Evolutionary conservation across 2,113 vertebrate genomes (phyloP).

Genomic region (Cyrtonyx montezumae): DNA sequence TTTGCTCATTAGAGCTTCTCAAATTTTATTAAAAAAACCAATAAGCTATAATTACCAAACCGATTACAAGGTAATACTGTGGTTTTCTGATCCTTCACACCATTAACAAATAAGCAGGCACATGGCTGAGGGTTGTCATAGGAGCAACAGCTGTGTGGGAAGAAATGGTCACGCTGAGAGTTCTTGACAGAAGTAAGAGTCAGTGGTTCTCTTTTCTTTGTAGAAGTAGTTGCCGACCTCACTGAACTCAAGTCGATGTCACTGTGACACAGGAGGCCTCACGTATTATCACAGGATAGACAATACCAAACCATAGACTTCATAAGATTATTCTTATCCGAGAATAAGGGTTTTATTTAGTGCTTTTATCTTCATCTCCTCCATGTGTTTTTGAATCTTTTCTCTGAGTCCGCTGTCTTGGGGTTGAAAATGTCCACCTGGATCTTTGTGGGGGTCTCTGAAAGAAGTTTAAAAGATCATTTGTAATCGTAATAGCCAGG

Average conservation of each 20-base stretch:
- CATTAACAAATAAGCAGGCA: not conserved
- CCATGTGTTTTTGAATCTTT: constrained; percentile 53
- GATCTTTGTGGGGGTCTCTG: constrained; percentile 53
- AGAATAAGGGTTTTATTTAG: constrained; percentile 60
- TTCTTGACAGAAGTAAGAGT: not conserved
- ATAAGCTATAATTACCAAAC: not conserved
- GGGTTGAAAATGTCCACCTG: constrained; percentile 13
- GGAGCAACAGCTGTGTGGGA: not conserved
- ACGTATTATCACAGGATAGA: not conserved
- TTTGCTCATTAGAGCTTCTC: not conserved
- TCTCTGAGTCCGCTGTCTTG: constrained; percentile 30
- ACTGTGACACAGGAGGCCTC: not conserved
- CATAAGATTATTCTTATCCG: not conserved
- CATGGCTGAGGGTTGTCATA: not conserved
- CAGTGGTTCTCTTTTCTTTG: not conserved
- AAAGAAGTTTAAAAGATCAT: constrained; percentile 37
- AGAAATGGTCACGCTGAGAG: not conserved
- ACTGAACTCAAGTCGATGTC: not conserved
- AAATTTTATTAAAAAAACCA: constrained; percentile 53
- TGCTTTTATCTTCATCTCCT: constrained; percentile 64
- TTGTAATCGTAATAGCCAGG: not conserved
- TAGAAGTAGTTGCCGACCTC: not conserved
- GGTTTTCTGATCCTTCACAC: not conserved
- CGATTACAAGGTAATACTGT: not conserved
- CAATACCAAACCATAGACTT: not conserved